Conservation (phyloP, 2,797 vertebrate genomes). For the Loris lydekkerianus region DNA sequence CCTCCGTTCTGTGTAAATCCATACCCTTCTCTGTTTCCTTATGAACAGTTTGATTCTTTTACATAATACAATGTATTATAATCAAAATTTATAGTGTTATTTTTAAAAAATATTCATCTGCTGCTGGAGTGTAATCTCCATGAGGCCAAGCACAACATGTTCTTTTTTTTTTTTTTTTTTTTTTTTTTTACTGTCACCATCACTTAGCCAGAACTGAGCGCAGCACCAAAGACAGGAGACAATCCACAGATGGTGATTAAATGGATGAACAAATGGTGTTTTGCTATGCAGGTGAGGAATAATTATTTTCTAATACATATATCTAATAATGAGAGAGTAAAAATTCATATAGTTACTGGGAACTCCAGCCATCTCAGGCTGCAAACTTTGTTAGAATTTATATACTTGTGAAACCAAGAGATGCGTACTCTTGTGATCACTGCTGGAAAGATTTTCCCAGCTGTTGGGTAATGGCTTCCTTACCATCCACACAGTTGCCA, state of each 20-base stretch:
- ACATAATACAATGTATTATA: not conserved
- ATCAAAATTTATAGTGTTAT: not conserved
- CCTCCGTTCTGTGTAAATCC: not conserved
- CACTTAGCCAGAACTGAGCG: not conserved
- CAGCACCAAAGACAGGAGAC: not conserved
- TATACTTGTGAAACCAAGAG: not conserved
- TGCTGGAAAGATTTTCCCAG: not conserved
- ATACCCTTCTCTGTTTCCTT: not conserved
- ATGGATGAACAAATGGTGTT: not conserved
- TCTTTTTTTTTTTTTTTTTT: not conserved
- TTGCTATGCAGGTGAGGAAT: not conserved
- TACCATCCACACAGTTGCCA: not conserved
- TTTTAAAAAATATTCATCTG: not conserved
- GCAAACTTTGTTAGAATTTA: not conserved
- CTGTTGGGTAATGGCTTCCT: not conserved
- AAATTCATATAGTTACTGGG: not conserved
- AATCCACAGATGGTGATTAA: not conserved
- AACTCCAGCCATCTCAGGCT: not conserved
- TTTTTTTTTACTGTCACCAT: not conserved
- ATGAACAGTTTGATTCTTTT: not conserved
- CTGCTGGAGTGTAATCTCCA: not conserved
- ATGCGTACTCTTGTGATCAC: not conserved
- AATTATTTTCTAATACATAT: not conserved
- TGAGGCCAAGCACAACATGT: not conserved
- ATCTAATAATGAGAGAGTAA: not conserved